Percentiles rank a stretch among this genome's conserved stretches.
Conservation (phyloP, 2,113 vertebrate genomes). For the Lophura nycthemera region DNA sequence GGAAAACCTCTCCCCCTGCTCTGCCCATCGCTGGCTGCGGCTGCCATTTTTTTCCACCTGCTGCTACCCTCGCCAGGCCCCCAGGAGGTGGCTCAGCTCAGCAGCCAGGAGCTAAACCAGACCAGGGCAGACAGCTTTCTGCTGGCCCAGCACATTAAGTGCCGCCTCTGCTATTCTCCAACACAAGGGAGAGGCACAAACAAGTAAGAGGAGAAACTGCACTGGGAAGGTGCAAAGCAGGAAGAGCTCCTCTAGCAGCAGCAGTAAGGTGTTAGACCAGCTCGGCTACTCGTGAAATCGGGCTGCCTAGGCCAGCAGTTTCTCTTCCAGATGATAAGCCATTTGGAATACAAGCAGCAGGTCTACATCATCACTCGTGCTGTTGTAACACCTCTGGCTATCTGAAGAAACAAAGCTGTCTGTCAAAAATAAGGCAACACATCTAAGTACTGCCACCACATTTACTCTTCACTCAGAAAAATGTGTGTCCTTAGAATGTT, state of each 20-base stretch:
- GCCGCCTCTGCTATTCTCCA: background rate
- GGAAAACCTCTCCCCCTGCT: background rate
- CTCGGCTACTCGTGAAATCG: constrained; percentile 36
- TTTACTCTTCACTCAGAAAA: constrained; percentile 24
- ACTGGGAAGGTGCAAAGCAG: background rate
- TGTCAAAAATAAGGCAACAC: constrained; percentile 16
- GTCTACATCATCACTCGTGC: background rate
- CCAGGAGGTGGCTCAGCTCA: background rate
- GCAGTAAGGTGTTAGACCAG: constrained; percentile 19
- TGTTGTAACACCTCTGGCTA: constrained; percentile 21
- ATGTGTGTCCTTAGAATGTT: background rate
- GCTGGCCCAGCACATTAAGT: background rate
- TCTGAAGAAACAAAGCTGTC: constrained; percentile 20
- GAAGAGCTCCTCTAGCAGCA: background rate
- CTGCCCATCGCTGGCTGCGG: background rate
- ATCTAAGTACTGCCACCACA: background rate
- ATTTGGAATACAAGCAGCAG: constrained; percentile 1
- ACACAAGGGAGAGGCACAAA: background rate
- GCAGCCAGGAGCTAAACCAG: background rate
- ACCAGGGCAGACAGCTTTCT: background rate
- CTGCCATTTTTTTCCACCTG: background rate
- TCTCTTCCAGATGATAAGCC: constrained; percentile 3
- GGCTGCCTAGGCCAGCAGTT: background rate
- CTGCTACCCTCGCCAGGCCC: background rate
- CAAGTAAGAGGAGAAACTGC: background rate